Conservation (phyloP, 2,113 vertebrate species). For the Butastur rufipennis region DNA sequence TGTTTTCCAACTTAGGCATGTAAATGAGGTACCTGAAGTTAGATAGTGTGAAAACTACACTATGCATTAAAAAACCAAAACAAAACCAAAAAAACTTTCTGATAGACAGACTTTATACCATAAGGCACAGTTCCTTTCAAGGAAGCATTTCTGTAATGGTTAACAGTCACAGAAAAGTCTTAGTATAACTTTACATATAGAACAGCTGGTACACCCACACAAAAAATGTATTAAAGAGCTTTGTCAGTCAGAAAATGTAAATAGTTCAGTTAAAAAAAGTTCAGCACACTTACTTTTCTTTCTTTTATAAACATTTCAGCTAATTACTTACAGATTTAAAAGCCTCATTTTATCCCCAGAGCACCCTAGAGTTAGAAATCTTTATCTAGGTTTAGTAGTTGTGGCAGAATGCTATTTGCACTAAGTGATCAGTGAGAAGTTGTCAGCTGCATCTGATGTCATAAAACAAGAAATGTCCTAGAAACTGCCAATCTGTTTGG, state of each 20-base stretch:
- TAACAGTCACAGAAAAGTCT: not conserved
- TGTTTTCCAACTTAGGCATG: not conserved
- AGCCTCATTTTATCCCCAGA: constrained; percentile 36
- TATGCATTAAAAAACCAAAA: not conserved
- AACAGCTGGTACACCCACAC: constrained; percentile 40
- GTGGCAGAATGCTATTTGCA: constrained; percentile 56
- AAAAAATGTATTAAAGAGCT: constrained; percentile 22
- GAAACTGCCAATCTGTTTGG: constrained; percentile 22
- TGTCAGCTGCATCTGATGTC: constrained; percentile 28
- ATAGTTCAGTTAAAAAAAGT: constrained; percentile 45
- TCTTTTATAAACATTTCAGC: constrained; percentile 61
- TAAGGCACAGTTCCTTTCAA: not conserved
- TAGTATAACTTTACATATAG: constrained; percentile 13
- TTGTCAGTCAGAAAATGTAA: constrained; percentile 56
- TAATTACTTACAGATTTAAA: constrained; percentile 66
- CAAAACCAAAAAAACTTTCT: not conserved
- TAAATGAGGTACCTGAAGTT: not conserved
- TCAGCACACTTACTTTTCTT: constrained; percentile 4
- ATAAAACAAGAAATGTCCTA: constrained; percentile 36
- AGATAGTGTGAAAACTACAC: not conserved
- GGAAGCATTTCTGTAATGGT: not conserved
- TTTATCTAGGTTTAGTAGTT: constrained; percentile 38
- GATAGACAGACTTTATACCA: not conserved
- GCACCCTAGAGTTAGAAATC: constrained; percentile 33
- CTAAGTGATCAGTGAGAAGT: constrained; percentile 46